phyloP scores from a whole-genome alignment of 2,113 vertebrate species.

The Agapornis roseicollis region DNA sequence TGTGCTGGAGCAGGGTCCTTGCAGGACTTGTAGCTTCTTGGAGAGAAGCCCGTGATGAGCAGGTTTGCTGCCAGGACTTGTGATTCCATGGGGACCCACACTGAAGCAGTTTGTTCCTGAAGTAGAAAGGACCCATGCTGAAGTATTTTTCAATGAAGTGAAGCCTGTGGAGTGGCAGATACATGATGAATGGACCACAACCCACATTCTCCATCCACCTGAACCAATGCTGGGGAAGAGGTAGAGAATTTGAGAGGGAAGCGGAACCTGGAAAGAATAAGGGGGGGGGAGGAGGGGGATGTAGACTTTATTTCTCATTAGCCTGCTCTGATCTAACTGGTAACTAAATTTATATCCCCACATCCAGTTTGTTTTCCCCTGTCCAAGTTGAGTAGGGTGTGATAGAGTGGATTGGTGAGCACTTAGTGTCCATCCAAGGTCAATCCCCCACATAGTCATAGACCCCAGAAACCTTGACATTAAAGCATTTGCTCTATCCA shows the following conservation, averaged over 20 bases:
- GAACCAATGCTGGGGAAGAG: rapidly evolving
- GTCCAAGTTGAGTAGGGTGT: background rate
- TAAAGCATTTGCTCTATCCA: background rate
- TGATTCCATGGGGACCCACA: rapidly evolving
- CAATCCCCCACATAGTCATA: background rate
- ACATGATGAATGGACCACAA: background rate
- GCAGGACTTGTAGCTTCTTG: background rate
- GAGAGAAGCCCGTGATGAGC: rapidly evolving
- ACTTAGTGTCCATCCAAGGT: background rate
- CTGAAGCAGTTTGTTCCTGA: background rate
- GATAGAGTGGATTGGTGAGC: background rate
- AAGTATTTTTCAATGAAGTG: background rate
- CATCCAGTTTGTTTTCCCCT: background rate
- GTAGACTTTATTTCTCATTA: background rate
- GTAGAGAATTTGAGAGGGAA: background rate
- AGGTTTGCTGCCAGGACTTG: background rate
- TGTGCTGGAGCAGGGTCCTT: background rate
- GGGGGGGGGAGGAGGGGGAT: no score
- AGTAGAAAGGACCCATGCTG: background rate
- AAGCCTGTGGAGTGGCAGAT: background rate
- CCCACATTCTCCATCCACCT: background rate
- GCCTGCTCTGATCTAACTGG: background rate
- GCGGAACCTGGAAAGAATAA: background rate
- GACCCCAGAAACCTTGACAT: background rate
- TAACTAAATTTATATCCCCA: background rate